A percentile compares a stretch with the other conserved stretches of the same genome.
phyloP scores from a whole-genome alignment of 2,888 invertebrate species.

The Rhamnusium bicolor region DNA sequence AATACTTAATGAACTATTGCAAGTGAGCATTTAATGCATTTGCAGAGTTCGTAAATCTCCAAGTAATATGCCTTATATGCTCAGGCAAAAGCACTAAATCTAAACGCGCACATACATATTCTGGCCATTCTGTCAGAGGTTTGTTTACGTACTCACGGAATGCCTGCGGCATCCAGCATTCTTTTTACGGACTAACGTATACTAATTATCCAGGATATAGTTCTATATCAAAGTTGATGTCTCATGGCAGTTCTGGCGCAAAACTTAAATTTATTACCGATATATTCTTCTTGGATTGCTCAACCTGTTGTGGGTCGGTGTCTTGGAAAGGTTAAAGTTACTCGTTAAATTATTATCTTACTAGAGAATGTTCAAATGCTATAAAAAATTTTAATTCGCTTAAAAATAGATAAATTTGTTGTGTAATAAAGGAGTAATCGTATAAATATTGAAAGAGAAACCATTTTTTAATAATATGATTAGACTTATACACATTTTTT shows the following conservation, averaged over 20 bases:
- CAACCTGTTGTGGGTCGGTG: constrained; percentile 12
- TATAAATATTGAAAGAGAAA: not conserved
- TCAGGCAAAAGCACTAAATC: constrained; percentile 44
- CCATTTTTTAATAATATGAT: too few relatives aligned
- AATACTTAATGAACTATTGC: constrained; percentile 41
- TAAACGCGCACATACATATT: constrained; percentile 42
- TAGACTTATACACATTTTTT: too few relatives aligned
- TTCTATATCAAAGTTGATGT: constrained; percentile 34
- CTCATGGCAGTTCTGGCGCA: constrained; percentile 31
- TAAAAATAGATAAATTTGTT: not conserved
- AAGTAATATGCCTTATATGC: constrained; percentile 48
- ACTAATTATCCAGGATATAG: constrained; percentile 38
- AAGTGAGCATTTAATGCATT: constrained; percentile 40
- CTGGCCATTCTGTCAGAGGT: constrained; percentile 38
- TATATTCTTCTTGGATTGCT: not conserved
- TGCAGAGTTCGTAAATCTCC: constrained; percentile 44
- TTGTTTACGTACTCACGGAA: constrained; percentile 45
- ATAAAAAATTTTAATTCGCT: not conserved
- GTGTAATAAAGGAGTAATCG: not conserved
- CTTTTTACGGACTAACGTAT: constrained; percentile 30
- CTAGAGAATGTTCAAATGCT: not conserved
- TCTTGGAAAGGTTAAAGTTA: constrained; percentile 23
- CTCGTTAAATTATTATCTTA: constrained; percentile 14
- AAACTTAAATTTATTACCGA: constrained; percentile 28
- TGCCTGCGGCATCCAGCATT: constrained; percentile 25